A percentile compares a stretch with the other conserved stretches of the same genome.
Conservation (phyloP, 2,888 invertebrate genomes). For the Latheticus oryzae region DNA sequence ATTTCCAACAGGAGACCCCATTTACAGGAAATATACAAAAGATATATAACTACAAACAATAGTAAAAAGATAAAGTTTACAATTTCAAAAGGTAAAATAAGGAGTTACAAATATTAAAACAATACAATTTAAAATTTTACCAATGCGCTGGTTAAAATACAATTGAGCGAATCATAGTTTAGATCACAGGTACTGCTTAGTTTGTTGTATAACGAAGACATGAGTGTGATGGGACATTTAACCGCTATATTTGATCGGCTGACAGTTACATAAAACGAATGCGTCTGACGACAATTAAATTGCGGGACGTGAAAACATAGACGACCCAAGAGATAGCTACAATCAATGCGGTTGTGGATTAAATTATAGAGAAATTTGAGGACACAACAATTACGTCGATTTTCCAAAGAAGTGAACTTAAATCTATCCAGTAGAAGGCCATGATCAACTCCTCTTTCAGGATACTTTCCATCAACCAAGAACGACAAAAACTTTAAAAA, state of each 20-base stretch:
- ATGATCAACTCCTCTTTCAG: not conserved
- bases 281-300: not conserved
- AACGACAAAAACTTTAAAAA: not conserved
- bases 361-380: not conserved
- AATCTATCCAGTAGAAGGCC: not conserved
- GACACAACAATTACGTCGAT: not conserved
- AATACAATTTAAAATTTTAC: too few relatives aligned
- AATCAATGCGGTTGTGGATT: not conserved
- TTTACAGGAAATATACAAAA: too few relatives aligned
- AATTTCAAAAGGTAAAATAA: too few relatives aligned
- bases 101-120: too few relatives aligned
- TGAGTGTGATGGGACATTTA: slow-evolving; percentile 1
- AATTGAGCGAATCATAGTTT: not conserved
- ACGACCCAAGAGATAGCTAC: not conserved
- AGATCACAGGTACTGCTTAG: not conserved
- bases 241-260: not conserved
- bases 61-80: too few relatives aligned
- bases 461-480: not conserved
- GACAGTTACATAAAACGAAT: not conserved
- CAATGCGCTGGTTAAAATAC: too few relatives aligned
- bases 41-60: too few relatives aligned
- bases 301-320: not conserved
- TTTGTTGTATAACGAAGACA: not conserved
- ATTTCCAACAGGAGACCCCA: too few relatives aligned
- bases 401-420: not conserved